These are phyloP conservation scores for Andrena flavipes DNA, from an alignment of 2,888 invertebrate genomes.

Conservation along the genomic window DNA sequence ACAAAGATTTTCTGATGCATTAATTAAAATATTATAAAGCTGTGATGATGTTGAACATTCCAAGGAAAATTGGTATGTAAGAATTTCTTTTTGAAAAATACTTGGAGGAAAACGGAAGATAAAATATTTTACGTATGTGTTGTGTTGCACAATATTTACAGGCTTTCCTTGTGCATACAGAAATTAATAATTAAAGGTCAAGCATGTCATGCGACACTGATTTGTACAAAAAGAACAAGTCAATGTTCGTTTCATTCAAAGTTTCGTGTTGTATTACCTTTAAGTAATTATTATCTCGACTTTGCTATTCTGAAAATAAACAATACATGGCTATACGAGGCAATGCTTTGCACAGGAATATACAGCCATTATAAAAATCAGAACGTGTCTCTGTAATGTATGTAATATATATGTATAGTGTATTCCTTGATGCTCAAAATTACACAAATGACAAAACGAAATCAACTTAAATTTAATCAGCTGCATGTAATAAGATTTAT, in stretches of 20 bases:
- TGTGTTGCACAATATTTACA: constrained; percentile 74
- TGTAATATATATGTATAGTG: constrained; percentile 50
- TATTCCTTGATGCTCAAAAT: constrained; percentile 34
- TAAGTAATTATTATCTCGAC: constrained; percentile 82
- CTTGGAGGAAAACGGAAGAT: constrained; percentile 57
- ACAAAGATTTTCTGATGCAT: constrained; percentile 65
- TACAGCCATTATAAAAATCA: constrained; percentile 75
- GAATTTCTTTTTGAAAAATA: constrained; percentile 44
- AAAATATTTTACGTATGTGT: constrained; percentile 68
- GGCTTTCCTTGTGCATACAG: constrained; percentile 74
- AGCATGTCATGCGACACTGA: constrained; percentile 82
- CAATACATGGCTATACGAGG: constrained; percentile 82
- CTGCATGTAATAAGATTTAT: constrained; percentile 8
- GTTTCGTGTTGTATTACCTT: constrained; percentile 82
- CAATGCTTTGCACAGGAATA: constrained; percentile 80
- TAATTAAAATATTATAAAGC: constrained; percentile 73
- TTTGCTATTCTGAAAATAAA: constrained; percentile 84
- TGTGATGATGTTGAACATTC: constrained; percentile 75
- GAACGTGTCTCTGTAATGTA: constrained; percentile 63
- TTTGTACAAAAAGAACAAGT: constrained; percentile 78
- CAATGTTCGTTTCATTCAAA: constrained; percentile 79
- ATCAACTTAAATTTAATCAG: constrained; percentile 26
- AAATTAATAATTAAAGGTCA: constrained; percentile 72
- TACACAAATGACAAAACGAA: constrained; percentile 31
- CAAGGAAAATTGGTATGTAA: constrained; percentile 65